A percentile compares a stretch with the other conserved stretches of the same genome.
These are phyloP conservation scores for Drosophila borealis DNA, from an alignment of 2,888 invertebrate species.

Conservation along the genomic window DNA sequence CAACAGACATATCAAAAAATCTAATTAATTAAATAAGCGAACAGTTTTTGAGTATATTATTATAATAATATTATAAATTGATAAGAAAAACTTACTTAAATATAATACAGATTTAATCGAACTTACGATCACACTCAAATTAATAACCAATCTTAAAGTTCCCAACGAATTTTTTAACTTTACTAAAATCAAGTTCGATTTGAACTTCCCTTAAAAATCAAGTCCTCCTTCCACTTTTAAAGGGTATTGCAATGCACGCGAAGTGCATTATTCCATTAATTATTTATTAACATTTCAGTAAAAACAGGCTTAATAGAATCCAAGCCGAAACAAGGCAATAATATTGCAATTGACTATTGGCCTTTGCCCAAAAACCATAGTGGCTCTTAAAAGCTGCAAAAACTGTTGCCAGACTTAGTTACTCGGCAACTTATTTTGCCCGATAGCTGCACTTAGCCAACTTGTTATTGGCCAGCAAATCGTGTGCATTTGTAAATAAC, in stretches of 20 bases:
- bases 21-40: neutral
- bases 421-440: neutral
- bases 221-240: no score
- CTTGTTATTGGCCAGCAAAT: constrained; percentile 25
- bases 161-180: no score
- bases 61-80: no score
- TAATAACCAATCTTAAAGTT: no score
- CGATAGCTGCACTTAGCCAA: constrained; percentile 25
- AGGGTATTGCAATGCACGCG: neutral
- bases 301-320: constrained; percentile 28
- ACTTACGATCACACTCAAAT: no score
- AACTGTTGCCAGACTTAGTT: constrained; percentile 10
- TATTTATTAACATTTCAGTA: constrained; percentile 17
- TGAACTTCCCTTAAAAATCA: no score
- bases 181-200: no score
- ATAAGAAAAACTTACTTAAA: no score
- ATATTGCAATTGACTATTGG: constrained; percentile 39
- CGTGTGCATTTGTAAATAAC: constrained; percentile 69
- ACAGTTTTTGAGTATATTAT: no score
- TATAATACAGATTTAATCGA: no score
- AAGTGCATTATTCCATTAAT: neutral
- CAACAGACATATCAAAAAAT: neutral
- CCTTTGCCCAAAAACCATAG: constrained; percentile 44
- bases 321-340: constrained; percentile 12
- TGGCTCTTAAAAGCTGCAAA: constrained; percentile 51